Evolutionary conservation across 2,113 vertebrate genomes (phyloP).

Genomic region (Sialia sialis): DNA sequence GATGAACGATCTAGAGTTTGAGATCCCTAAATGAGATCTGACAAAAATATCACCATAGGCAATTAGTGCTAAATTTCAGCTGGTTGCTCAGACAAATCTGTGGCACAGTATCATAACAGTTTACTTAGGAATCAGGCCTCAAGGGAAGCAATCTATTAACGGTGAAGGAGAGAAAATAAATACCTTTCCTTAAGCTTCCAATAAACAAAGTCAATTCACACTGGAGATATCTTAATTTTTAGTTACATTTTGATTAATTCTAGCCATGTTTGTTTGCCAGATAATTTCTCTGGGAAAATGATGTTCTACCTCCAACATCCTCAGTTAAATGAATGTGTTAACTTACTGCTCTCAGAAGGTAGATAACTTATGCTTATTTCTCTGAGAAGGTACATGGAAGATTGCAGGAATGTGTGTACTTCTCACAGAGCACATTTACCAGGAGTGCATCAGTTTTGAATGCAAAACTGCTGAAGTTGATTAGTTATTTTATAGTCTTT

Average conservation of each 20-base stretch:
- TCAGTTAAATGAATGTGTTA: background rate
- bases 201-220: background rate
- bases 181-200: background rate
- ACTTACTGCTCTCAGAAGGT: background rate
- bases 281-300: background rate
- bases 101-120: background rate
- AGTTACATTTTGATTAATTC: background rate
- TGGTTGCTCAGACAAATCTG: background rate
- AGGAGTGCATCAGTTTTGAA: background rate
- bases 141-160: background rate
- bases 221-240: background rate
- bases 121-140: background rate
- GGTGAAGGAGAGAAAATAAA: background rate
- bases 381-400: background rate
- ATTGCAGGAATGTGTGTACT: fast-evolving
- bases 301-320: background rate
- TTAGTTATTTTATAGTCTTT: background rate
- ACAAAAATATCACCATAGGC: background rate
- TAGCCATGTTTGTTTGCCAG: background rate
- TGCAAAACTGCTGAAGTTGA: background rate
- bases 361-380: background rate
- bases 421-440: background rate
- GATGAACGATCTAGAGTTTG: background rate
- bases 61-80: conserved; percentile 3
- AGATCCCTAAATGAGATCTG: background rate